Base-by-base conservation (phyloP, 1,140 invertebrate genomes). In the Drosophila pseudoobscura region DNA sequence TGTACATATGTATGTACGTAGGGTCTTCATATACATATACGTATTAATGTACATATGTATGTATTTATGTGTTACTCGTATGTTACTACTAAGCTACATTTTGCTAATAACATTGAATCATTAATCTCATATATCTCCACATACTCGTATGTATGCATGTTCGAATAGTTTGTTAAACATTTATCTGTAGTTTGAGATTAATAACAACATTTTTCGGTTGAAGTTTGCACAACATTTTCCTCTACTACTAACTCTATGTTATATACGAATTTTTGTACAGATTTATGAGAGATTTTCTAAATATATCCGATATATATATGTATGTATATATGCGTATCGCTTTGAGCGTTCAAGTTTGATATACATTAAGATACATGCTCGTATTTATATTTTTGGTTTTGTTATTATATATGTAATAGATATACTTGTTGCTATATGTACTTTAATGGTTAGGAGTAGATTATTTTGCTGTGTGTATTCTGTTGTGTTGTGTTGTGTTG, bases 321-420 rank as follows among this genome's bases (percentile, higher is more conserved):
- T 31, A 31, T 31, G 8, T 51, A 61, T 69, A 66, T 64, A 65
- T 66, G 46, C 66, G 84, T 76, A 63, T 80, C 80, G 80, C 80
- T 85, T 85, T 85, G 82, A 85, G 80, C 80, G 82, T 71, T 78
- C 58, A 49, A 75, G 46, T 78, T 83, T 68, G 45, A 82, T 73
- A 80, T 71, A 65, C 70, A 77, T 13, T 57, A 31, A 60, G 22
- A 35, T 53, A 24, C 55, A 26, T 26, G 5, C 4, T 26, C 24
- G 24, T 26, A 26, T 26, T 26, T 51, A 17, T 78, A 52, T 77
- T 62, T 62, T 47, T 45, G 65, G 53, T 47, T 51, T 68, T 65
- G 49, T 65, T 45, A 61, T 68, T 29, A 62, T 63, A 71, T 57
- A 46, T 70, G 60, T 55, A 41, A 45, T 59, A 59, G 55, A 41